Conservation (phyloP, 2,113 vertebrate genomes). For the Aegotheles bennettii region DNA sequence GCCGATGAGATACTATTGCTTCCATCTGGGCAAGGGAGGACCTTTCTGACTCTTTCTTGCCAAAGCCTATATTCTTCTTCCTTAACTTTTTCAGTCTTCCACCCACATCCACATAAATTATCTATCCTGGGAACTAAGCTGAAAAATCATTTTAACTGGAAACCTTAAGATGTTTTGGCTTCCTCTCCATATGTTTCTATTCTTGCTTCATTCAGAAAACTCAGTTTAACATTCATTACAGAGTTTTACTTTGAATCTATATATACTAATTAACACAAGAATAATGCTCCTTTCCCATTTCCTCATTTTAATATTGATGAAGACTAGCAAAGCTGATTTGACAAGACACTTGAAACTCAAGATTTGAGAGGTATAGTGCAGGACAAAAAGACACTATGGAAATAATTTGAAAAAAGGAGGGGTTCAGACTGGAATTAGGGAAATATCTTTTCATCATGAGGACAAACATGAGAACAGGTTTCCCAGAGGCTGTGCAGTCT, state of each 20-base stretch:
- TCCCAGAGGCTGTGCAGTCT: neutral
- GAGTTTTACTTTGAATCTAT: neutral
- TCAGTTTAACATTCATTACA: neutral
- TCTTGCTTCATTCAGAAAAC: neutral
- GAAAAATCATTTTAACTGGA: neutral
- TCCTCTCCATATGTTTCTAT: neutral
- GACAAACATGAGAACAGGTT: neutral
- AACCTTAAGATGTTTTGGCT: neutral
- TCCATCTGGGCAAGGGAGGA: neutral
- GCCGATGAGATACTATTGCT: neutral
- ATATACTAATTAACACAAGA: neutral
- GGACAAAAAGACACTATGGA: neutral
- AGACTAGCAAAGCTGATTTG: neutral
- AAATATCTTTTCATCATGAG: neutral
- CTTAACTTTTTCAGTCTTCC: neutral
- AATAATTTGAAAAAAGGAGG: neutral
- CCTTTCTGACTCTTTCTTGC: neutral
- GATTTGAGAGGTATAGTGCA: neutral
- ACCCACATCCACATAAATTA: neutral
- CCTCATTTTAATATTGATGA: neutral
- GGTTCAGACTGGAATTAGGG: neutral
- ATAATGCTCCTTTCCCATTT: neutral
- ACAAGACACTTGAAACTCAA: neutral
- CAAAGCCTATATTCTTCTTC: neutral
- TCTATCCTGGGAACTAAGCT: neutral